Evolutionary conservation across 1,140 invertebrate species (phyloP).

Genomic region (Platorchestia sp.): DNA sequence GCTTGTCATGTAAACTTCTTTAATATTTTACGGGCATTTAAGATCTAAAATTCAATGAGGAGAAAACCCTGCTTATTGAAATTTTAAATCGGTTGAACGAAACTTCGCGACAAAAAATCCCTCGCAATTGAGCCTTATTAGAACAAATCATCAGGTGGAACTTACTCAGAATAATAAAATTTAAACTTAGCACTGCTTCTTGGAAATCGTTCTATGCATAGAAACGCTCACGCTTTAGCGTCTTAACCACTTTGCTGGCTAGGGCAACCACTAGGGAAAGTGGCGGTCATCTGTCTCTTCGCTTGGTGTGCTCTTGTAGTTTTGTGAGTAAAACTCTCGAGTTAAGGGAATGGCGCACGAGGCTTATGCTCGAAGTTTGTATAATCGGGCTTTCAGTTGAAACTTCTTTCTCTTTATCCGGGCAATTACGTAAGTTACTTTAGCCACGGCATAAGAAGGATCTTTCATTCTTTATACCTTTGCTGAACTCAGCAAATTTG

Average conservation of each 20-base stretch:
- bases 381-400: slow-evolving; percentile 27
- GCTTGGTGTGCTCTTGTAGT: background rate
- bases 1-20: background rate
- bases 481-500: background rate
- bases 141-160: background rate
- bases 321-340: slow-evolving; percentile 14
- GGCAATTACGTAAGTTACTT: slow-evolving; percentile 26
- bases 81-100: background rate
- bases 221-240: background rate
- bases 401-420: slow-evolving; percentile 39
- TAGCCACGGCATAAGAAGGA: slow-evolving; percentile 14
- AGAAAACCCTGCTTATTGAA: background rate
- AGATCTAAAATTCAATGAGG: background rate
- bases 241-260: background rate
- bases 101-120: background rate
- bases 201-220: background rate
- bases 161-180: background rate
- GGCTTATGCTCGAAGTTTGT: slow-evolving; percentile 23
- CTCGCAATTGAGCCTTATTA: background rate
- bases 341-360: slow-evolving; percentile 3
- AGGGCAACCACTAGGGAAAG: background rate
- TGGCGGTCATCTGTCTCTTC: background rate
- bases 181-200: background rate
- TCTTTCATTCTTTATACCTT: background rate
- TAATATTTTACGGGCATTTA: background rate